A percentile compares a stretch with the other conserved stretches of the same genome.
These are phyloP conservation scores for Leptobrachium leishanense DNA, from an alignment of 2,113 vertebrate genomes.

Conservation along the genomic window DNA sequence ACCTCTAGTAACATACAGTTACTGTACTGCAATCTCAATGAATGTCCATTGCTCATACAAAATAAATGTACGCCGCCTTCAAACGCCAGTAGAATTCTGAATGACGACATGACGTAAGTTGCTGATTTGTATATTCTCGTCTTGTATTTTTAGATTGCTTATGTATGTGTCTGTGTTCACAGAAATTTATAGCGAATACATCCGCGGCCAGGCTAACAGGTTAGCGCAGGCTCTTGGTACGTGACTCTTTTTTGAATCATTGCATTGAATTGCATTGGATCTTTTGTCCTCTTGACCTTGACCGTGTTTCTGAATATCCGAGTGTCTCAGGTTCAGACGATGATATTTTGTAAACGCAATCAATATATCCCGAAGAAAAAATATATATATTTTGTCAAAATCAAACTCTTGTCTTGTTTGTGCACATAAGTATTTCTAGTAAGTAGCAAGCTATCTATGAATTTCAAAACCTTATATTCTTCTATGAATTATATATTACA, in stretches of 20 bases:
- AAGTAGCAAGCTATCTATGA: no score
- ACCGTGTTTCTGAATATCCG: not conserved
- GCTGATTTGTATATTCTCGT: not conserved
- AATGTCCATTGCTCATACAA: no score
- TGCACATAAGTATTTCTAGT: no score
- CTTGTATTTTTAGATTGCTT: not conserved
- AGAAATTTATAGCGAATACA: not conserved
- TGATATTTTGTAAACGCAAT: not conserved
- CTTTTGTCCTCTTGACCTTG: not conserved
- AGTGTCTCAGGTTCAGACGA: not conserved
- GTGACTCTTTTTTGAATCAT: not conserved
- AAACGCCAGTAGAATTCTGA: not conserved
- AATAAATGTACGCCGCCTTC: not conserved
- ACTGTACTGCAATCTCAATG: no score
- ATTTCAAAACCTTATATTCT: no score
- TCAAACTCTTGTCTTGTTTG: no score
- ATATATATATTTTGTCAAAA: no score
- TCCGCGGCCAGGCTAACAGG: not conserved
- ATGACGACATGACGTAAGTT: not conserved
- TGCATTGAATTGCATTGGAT: not conserved
- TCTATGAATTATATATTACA: no score
- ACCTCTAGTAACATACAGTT: no score
- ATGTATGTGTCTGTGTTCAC: not conserved
- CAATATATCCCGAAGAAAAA: no score
- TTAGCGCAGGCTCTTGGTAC: not conserved